Conservation (phyloP, 1,140 invertebrate genomes). For the Caerostris extrusa region DNA sequence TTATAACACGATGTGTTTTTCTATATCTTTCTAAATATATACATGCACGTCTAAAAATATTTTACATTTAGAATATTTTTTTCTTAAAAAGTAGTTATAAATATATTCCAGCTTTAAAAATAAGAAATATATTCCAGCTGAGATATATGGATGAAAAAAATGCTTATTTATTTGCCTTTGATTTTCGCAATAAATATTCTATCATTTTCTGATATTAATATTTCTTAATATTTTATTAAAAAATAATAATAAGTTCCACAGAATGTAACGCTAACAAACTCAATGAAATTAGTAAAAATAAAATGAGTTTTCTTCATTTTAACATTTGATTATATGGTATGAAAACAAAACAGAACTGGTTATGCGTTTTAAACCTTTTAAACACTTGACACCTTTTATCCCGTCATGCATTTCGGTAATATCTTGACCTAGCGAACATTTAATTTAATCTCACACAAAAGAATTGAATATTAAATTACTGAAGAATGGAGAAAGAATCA, state of each 20-base stretch:
- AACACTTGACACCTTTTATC: background rate
- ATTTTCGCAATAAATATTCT: too few species aligned
- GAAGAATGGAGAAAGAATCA: background rate
- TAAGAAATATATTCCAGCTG: too few species aligned
- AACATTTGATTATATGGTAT: background rate
- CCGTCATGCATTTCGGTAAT: background rate
- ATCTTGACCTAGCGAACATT: background rate
- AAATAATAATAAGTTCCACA: background rate
- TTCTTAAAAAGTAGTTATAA: too few species aligned
- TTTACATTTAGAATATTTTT: too few species aligned
- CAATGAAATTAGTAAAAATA: background rate
- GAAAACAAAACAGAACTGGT: background rate
- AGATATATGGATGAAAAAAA: too few species aligned
- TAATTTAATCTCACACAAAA: background rate
- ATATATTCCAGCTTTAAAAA: too few species aligned
- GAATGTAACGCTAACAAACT: constrained; percentile 19
- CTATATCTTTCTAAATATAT: too few species aligned
- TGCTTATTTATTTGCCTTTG: too few species aligned
- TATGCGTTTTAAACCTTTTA: background rate
- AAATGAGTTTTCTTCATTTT: background rate
- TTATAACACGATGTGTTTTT: too few species aligned
- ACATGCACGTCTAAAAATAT: too few species aligned
- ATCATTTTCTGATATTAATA: too few species aligned
- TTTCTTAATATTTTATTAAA: too few species aligned
- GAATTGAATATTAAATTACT: background rate